A percentile compares a stretch with the other conserved stretches of the same genome.
phyloP scores from a whole-genome alignment of 2,888 invertebrate genomes.

The Hypena proboscidalis region DNA sequence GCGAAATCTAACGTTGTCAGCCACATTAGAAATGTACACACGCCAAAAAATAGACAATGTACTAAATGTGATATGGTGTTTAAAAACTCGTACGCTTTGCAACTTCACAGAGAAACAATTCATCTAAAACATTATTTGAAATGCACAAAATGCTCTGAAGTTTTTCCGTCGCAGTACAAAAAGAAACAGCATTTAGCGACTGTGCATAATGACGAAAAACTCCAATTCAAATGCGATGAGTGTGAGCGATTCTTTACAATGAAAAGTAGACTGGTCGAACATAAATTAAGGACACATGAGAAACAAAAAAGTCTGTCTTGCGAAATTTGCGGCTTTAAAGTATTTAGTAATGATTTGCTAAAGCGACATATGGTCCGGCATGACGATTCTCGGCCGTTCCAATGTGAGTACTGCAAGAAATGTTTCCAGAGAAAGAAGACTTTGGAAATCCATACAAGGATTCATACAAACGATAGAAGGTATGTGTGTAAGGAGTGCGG shows the following conservation, averaged over 20 bases:
- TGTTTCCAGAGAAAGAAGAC: conserved; percentile 85
- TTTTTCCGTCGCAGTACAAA: conserved; percentile 59
- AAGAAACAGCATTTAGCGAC: conserved; percentile 65
- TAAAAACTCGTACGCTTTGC: conserved; percentile 44
- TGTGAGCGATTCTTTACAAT: conserved; percentile 61
- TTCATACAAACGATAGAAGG: conserved; percentile 83
- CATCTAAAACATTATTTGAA: conserved; percentile 43
- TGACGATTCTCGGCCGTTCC: conserved; percentile 81
- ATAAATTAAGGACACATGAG: conserved; percentile 65
- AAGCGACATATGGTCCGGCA: conserved; percentile 84
- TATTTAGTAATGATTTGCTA: conserved; percentile 73
- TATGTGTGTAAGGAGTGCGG: conserved; percentile 78
- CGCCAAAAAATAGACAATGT: conserved; percentile 40
- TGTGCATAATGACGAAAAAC: conserved; percentile 64
- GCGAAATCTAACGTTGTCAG: conserved; percentile 56
- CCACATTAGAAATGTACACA: conserved; percentile 61
- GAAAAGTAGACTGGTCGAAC: conserved; percentile 59
- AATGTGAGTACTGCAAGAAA: conserved; percentile 84
- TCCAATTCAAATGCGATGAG: conserved; percentile 64
- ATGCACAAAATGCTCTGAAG: conserved; percentile 67
- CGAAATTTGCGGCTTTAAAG: conserved; percentile 69
- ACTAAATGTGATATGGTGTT: conserved; percentile 52
- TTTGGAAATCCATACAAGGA: conserved; percentile 81
- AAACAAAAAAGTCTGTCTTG: conserved; percentile 65
- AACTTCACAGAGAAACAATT: conserved; percentile 38